Percentiles rank a stretch among this genome's conserved stretches.
phyloP scores from a whole-genome alignment of 2,888 invertebrate genomes.

The Epirrhoe alternata region DNA sequence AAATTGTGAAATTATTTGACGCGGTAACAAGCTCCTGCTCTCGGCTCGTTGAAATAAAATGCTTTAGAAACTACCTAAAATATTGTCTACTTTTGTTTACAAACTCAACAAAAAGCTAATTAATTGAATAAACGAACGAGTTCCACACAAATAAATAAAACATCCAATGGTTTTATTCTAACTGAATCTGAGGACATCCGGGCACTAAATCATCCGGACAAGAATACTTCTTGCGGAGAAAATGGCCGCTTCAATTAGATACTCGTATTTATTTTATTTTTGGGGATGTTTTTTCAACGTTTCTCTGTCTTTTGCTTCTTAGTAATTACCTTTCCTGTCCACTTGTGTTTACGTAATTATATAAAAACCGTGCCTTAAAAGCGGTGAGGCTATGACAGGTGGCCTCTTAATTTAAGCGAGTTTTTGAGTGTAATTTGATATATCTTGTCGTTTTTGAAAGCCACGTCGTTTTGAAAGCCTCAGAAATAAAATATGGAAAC shows the following conservation, averaged over 20 bases:
- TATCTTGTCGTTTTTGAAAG: too few relatives aligned
- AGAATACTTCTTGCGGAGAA: conserved; percentile 37
- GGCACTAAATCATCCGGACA: conserved; percentile 41
- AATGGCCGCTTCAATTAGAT: conserved; percentile 47
- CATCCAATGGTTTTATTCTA: conserved; percentile 17
- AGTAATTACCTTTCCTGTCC: not conserved
- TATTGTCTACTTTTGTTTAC: not conserved
- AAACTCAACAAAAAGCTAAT: conserved; percentile 27
- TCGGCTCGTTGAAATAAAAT: too few relatives aligned
- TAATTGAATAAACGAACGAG: conserved; percentile 32
- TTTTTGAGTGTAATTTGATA: too few relatives aligned
- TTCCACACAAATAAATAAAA: conserved; percentile 31
- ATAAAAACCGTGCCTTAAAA: not conserved
- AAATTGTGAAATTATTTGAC: too few relatives aligned
- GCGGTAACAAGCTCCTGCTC: too few relatives aligned
- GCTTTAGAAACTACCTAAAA: not conserved
- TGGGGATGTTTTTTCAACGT: conserved; percentile 22
- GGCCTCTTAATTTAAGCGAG: too few relatives aligned
- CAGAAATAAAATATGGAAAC: too few relatives aligned
- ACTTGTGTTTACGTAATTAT: not conserved
- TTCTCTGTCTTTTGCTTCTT: not conserved
- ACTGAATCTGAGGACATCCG: conserved; percentile 23
- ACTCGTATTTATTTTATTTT: conserved; percentile 39
- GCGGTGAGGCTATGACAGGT: not conserved
- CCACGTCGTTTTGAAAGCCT: too few relatives aligned